phyloP scores from a whole-genome alignment of 2,113 vertebrate species.

The Cyprinodon brontotheroides region DNA sequence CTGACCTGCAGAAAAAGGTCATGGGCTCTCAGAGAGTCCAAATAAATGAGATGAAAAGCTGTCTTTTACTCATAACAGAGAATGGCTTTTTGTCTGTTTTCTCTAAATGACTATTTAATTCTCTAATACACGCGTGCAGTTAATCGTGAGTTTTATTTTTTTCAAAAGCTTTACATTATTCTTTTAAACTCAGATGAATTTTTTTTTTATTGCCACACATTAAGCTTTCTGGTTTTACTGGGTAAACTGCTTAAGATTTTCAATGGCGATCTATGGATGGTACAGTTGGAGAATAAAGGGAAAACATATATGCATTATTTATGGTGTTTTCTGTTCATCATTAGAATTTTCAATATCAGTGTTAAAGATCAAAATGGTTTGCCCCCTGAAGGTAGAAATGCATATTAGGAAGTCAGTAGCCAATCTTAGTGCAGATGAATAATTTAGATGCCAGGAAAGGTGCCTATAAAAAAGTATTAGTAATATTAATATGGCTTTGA shows the following conservation, averaged over 20 bases:
- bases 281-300: background rate
- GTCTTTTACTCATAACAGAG: conserved; percentile 13
- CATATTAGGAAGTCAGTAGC: background rate
- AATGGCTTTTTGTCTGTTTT: conserved; percentile 1
- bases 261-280: background rate
- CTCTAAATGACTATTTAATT: conserved; percentile 1
- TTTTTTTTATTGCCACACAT: too few species aligned
- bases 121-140: conserved; percentile 9
- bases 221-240: background rate
- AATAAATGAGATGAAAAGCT: conserved; percentile 14
- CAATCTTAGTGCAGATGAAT: background rate
- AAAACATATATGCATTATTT: background rate
- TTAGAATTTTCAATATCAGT: too few species aligned
- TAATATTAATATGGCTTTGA: too few species aligned
- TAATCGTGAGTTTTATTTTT: background rate
- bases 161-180: too few species aligned
- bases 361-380: too few species aligned
- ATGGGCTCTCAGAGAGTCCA: conserved; percentile 16
- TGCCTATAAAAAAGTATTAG: too few species aligned
- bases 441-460: too few species aligned
- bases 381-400: background rate
- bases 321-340: too few species aligned
- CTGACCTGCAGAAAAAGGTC: conserved; percentile 52
- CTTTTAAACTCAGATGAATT: too few species aligned
- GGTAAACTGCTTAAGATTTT: background rate